A percentile compares a stretch with the other conserved stretches of the same genome.
Conservation (phyloP, 2,113 vertebrate genomes). For the Delphinapterus leucas region DNA sequence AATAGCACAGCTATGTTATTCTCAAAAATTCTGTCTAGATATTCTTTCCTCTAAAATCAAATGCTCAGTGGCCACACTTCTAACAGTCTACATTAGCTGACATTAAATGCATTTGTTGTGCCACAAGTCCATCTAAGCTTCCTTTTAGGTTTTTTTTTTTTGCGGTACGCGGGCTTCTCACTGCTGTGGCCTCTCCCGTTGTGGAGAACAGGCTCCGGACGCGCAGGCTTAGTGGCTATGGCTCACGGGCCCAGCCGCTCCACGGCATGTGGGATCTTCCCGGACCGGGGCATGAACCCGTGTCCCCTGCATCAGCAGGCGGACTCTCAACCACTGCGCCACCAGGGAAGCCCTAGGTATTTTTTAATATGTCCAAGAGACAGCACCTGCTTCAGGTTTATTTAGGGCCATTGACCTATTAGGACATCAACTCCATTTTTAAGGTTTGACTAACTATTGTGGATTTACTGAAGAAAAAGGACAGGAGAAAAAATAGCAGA, state of each 20-base stretch:
- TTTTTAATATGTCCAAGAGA: conserved; percentile 40
- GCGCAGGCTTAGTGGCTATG: too few relatives aligned
- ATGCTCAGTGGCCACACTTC: conserved; percentile 41
- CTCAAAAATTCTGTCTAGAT: conserved; percentile 68
- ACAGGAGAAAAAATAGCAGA: conserved; percentile 65
- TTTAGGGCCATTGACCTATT: conserved; percentile 30
- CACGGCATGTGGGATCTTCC: too few relatives aligned
- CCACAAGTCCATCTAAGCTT: conserved; percentile 49
- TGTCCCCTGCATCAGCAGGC: too few relatives aligned
- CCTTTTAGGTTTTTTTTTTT: background rate
- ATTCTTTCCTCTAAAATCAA: conserved; percentile 53
- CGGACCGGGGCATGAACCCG: too few relatives aligned
- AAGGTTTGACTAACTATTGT: conserved; percentile 44
- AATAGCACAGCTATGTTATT: conserved; percentile 45
- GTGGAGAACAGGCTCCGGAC: too few relatives aligned
- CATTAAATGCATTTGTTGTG: conserved; percentile 47
- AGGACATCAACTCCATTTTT: conserved; percentile 48
- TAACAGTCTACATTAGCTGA: conserved; percentile 44
- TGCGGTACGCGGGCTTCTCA: too few relatives aligned
- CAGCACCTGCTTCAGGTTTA: conserved; percentile 57
- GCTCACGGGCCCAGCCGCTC: too few relatives aligned
- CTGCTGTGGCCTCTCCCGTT: too few relatives aligned
- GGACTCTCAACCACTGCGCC: too few relatives aligned
- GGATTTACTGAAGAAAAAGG: conserved; percentile 53
- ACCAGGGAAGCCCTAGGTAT: background rate